A percentile compares a stretch with the other conserved stretches of the same genome.
phyloP scores from a whole-genome alignment of 2,797 vertebrate genomes.

The Cyclura pinguis region DNA sequence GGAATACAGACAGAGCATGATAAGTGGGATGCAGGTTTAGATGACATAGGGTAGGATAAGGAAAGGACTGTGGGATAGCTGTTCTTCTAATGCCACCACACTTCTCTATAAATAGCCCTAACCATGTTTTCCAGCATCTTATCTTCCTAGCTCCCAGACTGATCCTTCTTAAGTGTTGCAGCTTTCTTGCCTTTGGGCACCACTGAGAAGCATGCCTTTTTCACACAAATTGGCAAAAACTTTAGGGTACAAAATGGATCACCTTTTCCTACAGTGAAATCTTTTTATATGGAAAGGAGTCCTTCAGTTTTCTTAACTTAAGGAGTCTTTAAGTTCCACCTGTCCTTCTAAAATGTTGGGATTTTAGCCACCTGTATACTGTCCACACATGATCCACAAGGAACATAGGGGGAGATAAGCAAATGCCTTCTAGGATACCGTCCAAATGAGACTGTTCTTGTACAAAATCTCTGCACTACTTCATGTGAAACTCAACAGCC shows the following conservation, averaged over 20 bases:
- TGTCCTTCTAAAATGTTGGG: no score
- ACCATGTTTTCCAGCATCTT: background rate
- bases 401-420: no score
- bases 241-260: no score
- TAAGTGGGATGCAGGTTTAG: background rate
- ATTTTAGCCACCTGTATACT: no score
- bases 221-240: background rate
- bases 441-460: background rate
- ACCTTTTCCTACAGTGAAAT: no score
- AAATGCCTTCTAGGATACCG: no score
- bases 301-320: no score
- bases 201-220: background rate
- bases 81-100: background rate
- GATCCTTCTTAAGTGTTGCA: background rate
- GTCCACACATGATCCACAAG: no score
- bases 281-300: no score
- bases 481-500: background rate
- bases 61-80: background rate
- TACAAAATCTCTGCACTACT: background rate
- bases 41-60: background rate
- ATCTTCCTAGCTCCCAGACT: no score
- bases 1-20: background rate
- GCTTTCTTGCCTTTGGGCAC: background rate
- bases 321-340: no score
- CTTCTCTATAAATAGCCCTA: background rate